Conservation (phyloP, 2,113 vertebrate species). For the Halcyon senegalensis region DNA sequence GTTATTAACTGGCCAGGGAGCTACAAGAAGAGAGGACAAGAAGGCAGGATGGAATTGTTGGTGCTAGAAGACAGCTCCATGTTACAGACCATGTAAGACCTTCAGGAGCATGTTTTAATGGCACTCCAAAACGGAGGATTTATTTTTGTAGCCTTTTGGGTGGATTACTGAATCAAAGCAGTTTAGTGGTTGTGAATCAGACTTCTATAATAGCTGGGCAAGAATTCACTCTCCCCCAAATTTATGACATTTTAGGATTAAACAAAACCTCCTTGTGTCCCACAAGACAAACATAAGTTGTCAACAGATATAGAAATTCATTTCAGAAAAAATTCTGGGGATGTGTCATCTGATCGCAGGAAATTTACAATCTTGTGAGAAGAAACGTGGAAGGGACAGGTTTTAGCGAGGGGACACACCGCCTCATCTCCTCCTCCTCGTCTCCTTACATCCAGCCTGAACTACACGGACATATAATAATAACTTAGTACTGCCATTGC, state of each 20-base stretch:
- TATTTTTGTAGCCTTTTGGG: neutral
- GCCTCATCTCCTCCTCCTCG: neutral
- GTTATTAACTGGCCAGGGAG: neutral
- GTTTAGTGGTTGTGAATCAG: neutral
- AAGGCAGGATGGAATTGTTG: neutral
- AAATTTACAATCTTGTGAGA: neutral
- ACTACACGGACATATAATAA: rapidly evolving
- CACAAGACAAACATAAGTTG: neutral
- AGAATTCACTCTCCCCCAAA: neutral
- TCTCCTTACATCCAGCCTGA: neutral
- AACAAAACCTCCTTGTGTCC: neutral
- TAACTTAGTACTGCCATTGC: neutral
- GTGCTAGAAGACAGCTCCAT: neutral
- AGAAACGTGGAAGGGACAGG: neutral
- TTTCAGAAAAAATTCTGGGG: neutral
- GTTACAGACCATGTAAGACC: neutral
- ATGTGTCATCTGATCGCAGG: neutral
- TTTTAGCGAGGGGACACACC: rapidly evolving
- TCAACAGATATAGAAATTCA: neutral
- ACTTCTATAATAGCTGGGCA: neutral
- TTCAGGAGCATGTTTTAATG: neutral
- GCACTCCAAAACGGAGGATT: neutral
- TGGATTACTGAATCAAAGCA: neutral
- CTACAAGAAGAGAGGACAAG: neutral
- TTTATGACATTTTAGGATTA: neutral